phyloP scores from a whole-genome alignment of 2,888 invertebrate genomes.

The Neocrepidodera transversa region DNA sequence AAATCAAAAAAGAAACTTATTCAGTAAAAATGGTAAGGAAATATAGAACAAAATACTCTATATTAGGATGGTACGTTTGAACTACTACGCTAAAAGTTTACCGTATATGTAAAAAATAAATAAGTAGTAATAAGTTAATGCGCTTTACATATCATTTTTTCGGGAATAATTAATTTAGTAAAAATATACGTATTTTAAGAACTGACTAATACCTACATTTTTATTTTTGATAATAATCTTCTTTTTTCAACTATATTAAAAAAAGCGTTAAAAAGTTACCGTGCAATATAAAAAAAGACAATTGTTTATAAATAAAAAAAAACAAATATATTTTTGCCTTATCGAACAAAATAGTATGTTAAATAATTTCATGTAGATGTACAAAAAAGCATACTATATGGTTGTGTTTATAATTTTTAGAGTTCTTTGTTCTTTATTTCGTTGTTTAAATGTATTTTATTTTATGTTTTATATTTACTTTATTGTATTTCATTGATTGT shows the following conservation, averaged over 20 bases:
- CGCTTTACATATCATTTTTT: slow-evolving; percentile 8
- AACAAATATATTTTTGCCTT: background rate
- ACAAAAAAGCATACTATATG: background rate
- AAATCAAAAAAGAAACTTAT: slow-evolving; percentile 14
- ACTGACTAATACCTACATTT: background rate
- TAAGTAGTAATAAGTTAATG: background rate
- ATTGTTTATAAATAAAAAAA: too few relatives aligned
- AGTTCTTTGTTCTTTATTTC: slow-evolving; percentile 24
- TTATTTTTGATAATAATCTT: background rate
- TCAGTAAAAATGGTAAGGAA: slow-evolving; percentile 12
- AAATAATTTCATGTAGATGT: background rate
- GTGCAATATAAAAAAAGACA: slow-evolving; percentile 11
- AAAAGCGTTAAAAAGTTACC: slow-evolving; percentile 2
- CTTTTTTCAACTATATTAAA: background rate
- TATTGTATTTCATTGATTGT: slow-evolving; percentile 20
- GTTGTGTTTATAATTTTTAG: slow-evolving; percentile 13
- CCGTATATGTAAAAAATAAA: background rate
- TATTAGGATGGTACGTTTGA: background rate
- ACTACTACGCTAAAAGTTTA: too few relatives aligned
- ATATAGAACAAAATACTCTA: slow-evolving; percentile 22
- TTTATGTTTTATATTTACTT: slow-evolving; percentile 26
- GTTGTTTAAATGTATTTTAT: slow-evolving; percentile 16
- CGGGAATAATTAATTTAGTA: background rate
- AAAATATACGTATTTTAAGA: background rate
- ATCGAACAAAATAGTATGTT: slow-evolving; percentile 5